phyloP scores from a whole-genome alignment of 2,797 vertebrate species.

The Oryzias sinensis region DNA sequence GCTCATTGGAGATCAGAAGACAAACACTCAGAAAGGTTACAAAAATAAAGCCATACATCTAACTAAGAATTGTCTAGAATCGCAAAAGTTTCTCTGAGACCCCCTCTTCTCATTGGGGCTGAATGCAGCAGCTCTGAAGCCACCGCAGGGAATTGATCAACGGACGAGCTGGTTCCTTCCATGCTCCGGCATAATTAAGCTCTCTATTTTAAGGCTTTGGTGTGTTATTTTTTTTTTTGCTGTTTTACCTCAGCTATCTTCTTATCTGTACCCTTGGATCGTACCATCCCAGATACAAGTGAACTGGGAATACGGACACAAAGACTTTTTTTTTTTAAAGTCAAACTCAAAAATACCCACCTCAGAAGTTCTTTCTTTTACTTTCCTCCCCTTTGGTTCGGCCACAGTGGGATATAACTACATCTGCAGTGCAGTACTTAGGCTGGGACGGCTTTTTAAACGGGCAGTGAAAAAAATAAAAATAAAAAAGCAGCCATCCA shows the following conservation, averaged over 20 bases:
- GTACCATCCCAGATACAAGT: constrained; percentile 64
- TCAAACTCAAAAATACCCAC: constrained; percentile 60
- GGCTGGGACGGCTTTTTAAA: constrained; percentile 51
- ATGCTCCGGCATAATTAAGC: constrained; percentile 67
- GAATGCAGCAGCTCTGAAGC: constrained; percentile 50
- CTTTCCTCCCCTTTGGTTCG: constrained; percentile 26
- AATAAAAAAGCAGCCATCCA: constrained; percentile 7
- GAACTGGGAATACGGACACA: constrained; percentile 66
- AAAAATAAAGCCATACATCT: no score
- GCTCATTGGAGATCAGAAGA: no score
- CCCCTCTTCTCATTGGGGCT: constrained; percentile 28
- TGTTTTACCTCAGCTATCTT: constrained; percentile 58
- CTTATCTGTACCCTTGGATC: constrained; percentile 49
- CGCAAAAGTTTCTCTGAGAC: constrained; percentile 8
- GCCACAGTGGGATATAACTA: constrained; percentile 34
- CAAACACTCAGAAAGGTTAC: no score
- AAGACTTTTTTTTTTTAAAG: constrained; percentile 60
- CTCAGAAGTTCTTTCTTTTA: constrained; percentile 41
- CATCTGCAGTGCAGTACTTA: constrained; percentile 46
- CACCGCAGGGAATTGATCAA: constrained; percentile 66
- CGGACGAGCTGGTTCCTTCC: constrained; percentile 44
- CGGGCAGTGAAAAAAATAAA: constrained; percentile 44
- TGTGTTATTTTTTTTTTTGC: constrained; percentile 49
- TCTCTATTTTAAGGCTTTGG: constrained; percentile 72
- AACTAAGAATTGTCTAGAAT: not conserved